Evolutionary conservation across 1,140 invertebrate genomes (phyloP).

Genomic region (Pogonognathellus flavescens): DNA sequence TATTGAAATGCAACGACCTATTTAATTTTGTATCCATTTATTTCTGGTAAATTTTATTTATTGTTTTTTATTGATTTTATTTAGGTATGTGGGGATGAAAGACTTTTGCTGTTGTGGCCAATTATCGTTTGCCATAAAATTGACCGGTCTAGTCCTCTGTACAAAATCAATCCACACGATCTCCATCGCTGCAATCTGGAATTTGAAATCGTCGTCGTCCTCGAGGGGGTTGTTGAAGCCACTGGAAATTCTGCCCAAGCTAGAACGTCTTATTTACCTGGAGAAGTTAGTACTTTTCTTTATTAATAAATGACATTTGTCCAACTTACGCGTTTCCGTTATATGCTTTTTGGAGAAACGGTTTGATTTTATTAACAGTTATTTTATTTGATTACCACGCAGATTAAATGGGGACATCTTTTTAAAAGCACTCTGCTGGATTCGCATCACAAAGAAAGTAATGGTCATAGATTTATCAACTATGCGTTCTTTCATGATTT

Average conservation of each 20-base stretch:
- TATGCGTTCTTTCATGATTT: slow-evolving; percentile 92
- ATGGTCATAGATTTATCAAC: slow-evolving; percentile 90
- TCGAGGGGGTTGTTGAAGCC: slow-evolving; percentile 84
- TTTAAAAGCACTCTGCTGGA: slow-evolving; percentile 81
- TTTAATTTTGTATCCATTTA: no score
- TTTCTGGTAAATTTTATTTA: no score
- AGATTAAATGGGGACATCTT: slow-evolving; percentile 79
- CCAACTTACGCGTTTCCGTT: no score
- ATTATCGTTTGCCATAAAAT: slow-evolving; percentile 90
- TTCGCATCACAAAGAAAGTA: slow-evolving; percentile 84
- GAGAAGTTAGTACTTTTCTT: neutral
- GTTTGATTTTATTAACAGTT: neutral
- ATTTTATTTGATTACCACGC: neutral
- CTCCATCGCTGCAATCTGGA: slow-evolving; percentile 68
- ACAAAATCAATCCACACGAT: slow-evolving; percentile 73
- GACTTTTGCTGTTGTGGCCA: slow-evolving; percentile 90
- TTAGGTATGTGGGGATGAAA: no score
- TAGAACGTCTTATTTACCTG: slow-evolving; percentile 81
- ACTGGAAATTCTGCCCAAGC: slow-evolving; percentile 87
- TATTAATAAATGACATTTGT: neutral
- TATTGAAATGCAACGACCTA: no score
- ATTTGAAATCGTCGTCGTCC: slow-evolving; percentile 92
- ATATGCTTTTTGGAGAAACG: no score
- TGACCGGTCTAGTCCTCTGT: slow-evolving; percentile 84
- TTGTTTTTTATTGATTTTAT: no score